Base-by-base conservation (phyloP, 2,888 invertebrate species). In the Xylota sylvarum region DNA sequence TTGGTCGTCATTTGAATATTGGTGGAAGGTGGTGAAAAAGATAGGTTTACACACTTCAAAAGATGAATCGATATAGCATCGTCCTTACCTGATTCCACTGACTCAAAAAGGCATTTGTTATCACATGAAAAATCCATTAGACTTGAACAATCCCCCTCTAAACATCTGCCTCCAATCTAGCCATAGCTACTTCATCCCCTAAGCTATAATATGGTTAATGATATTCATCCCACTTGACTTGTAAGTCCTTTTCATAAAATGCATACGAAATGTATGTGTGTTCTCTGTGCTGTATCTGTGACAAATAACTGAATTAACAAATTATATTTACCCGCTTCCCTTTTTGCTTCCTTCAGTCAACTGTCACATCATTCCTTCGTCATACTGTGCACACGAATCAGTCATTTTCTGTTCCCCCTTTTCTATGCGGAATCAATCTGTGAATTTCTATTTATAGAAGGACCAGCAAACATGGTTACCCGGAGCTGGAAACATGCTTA, bases 221-320 rank as follows among this genome's bases (percentile, higher is more conserved):
- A 72, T 72, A 79, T 79, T 79, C 79, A 79, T 65, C 72, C 64
- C 72, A 79, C 72, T 79, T 65, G 79, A 56, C 58, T 78, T n/a
- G 12, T 30, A 19, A 30, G 43, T 48, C 17, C 43, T 37, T 35
- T 14, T 23, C 35, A 6, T 12, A 19, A 40, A 46, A 40, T 23
- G 43, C 56, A 19, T 32, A 46, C 56, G 50, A 32, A 27, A 37
- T 35, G 40, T 19, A 37, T 37, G 48, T 65, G 56, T 55, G 46
- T 48, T 32, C 12, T 17, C 10, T 14, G 37, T 65, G 43, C 43
- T 64, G 77, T 77, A 56, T 77, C 70, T 55, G 64, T 79, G 70
- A 56, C 79, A 79, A 79, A 79, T 79, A 79, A 56, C 46, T 56
- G 70, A 79, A 72, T 72, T 64, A 79, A 80, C 80, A 80, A 80